Percentiles rank a stretch among this genome's conserved stretches.
phyloP scores from a whole-genome alignment of 1,140 invertebrate genomes.

The Lepidurus arcticus region DNA sequence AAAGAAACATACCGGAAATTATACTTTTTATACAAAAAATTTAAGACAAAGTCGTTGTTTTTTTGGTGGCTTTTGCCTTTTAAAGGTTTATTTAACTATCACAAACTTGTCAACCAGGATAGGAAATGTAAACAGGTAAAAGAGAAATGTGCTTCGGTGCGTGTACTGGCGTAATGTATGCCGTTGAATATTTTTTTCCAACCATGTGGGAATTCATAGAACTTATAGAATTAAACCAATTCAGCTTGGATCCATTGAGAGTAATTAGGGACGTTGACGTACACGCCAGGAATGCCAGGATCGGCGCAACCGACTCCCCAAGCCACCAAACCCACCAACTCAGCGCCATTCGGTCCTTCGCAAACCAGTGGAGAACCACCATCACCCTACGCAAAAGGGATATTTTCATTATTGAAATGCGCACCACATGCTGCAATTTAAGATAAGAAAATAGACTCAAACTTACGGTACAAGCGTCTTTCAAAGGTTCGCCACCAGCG shows the following conservation, averaged over 20 bases:
- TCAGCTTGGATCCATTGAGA: conserved; percentile 54
- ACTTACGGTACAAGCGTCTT: conserved; percentile 65
- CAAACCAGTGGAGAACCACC: conserved; percentile 70
- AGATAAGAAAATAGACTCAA: neutral
- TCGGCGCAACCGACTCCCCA: conserved; percentile 65
- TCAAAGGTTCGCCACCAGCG: conserved; percentile 66
- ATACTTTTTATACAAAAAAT: too few species aligned
- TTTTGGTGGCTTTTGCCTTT: neutral
- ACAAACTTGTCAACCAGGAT: conserved; percentile 10
- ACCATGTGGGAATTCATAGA: neutral
- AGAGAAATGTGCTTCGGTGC: neutral
- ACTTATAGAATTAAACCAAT: conserved; percentile 27
- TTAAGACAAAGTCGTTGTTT: neutral
- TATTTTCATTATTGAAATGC: too few species aligned
- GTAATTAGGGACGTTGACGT: conserved; percentile 58
- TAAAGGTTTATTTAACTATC: neutral
- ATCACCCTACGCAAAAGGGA: conserved; percentile 56
- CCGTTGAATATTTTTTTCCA: neutral
- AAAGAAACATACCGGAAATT: too few species aligned
- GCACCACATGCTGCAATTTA: too few species aligned
- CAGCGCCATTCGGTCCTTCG: conserved; percentile 49
- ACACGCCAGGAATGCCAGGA: conserved; percentile 58
- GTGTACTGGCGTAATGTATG: neutral
- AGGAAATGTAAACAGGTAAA: neutral
- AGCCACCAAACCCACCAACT: conserved; percentile 62